Percentiles rank a stretch among this genome's conserved stretches.
These are phyloP conservation scores for Apostichopus japonicus DNA, from an alignment of 35 echinoderm and acorn worm genomes.

Conservation along the genomic window DNA sequence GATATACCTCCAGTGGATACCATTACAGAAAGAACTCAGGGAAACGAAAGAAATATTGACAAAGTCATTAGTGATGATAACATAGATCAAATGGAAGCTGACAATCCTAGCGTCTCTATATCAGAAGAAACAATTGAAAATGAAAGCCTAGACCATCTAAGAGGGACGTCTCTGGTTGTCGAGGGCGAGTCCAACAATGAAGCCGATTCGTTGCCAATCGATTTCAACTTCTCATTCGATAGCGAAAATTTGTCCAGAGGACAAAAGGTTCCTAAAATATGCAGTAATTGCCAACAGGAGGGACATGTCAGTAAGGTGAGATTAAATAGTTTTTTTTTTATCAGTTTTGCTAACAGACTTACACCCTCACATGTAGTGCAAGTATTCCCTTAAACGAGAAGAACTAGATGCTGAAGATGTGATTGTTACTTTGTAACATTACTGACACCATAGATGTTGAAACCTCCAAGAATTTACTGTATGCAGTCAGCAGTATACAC, in stretches of 20 bases:
- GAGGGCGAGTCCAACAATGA: background rate
- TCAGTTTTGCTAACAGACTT: too few relatives aligned
- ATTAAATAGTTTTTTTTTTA: background rate
- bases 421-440: too few relatives aligned
- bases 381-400: background rate
- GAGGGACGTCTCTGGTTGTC: background rate
- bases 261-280: conserved; percentile 66
- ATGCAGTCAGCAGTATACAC: too few relatives aligned
- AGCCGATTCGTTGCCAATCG: background rate
- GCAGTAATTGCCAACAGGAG: conserved; percentile 76
- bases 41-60: background rate
- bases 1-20: background rate
- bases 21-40: background rate
- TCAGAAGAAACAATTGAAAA: background rate
- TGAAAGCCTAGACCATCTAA: background rate
- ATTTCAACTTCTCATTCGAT: conserved; percentile 71
- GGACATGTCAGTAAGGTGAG: conserved; percentile 80
- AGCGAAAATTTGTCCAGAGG: conserved; percentile 69
- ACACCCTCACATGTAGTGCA: too few relatives aligned
- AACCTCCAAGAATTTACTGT: background rate
- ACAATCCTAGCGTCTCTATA: background rate
- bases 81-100: background rate
- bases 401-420: background rate
- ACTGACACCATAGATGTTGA: background rate
- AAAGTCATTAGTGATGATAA: background rate